Evolutionary conservation across 2,888 invertebrate species (phyloP), one percentile per base, ranked within the genome.

Genomic region (Poecilobothrus nobilitatus): DNA sequence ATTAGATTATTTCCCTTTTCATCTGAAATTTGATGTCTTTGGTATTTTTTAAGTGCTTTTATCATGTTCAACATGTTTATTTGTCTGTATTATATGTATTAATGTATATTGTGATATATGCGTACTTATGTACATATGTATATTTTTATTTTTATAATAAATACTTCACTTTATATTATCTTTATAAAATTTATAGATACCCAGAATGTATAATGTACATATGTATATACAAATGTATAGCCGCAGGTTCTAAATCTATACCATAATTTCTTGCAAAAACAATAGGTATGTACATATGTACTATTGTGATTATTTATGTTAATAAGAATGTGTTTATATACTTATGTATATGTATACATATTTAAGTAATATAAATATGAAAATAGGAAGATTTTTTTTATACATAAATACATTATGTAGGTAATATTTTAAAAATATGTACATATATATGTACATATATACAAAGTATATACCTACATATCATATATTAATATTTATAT

Each of bases 1-100:
- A 53, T 53, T 53, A 53, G 53, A 53, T 53, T 18, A 53, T 53
- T 53, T 53, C 53, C 53, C 53, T 53, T 27, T 53, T 53, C 53
- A 18, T 2, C 1, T 53, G n/a, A 53, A 18, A 18, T 53, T 53
- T 53, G 9, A 10, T 37, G 37, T 37, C 18, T 53, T 53, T 53
- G 15, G 1, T 53, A 18, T 53, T 18, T n/a, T 2, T 53, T 18
- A 53, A 53, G n/a, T 53, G 53, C n/a, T 53, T 53, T 53, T 53
- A 9, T 53, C 53, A 53, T 53, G 3, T 53, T 53, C 53, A 37
- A 53, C 53, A 53, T 53, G 53, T n/a, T 53, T 53, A 15, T 18
- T 53, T 18, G 53, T 12, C 3, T 37, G 9, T 53, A n/a, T 53
- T 53, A 15, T 53, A 18, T 18, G 7, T 53, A 15, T 53, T 53